Evolutionary conservation across 2,797 vertebrate genomes (phyloP).

Genomic region (Gymnoscopelus microlampas): DNA sequence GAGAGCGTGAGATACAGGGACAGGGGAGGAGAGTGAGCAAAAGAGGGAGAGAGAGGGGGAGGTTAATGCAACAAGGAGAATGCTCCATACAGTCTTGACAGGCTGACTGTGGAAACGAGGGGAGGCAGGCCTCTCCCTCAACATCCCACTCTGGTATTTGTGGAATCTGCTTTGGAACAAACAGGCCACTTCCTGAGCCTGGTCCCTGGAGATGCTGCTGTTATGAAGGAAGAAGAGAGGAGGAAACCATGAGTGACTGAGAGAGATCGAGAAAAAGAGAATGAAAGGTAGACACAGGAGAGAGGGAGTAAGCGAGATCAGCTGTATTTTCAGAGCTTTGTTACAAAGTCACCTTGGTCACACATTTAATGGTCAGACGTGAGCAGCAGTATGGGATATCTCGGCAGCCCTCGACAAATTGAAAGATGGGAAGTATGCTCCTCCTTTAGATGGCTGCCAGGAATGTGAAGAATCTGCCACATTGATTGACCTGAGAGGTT

Average conservation of each 20-base stretch:
- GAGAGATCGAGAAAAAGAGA: constrained; percentile 6
- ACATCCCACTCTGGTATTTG: constrained; percentile 82
- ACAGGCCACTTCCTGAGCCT: constrained; percentile 82
- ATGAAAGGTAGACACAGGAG: not conserved
- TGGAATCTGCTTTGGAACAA: constrained; percentile 85
- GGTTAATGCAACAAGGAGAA: constrained; percentile 35
- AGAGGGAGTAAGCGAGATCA: no score
- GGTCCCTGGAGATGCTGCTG: constrained; percentile 65
- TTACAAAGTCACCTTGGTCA: no score
- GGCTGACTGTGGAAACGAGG: constrained; percentile 51
- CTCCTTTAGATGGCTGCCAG: not conserved
- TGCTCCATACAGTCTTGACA: constrained; percentile 55
- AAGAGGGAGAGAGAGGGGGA: constrained; percentile 17
- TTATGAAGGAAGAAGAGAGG: constrained; percentile 54
- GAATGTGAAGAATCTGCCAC: constrained; percentile 13
- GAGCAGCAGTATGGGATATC: not conserved
- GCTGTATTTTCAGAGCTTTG: no score
- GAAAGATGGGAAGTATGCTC: not conserved
- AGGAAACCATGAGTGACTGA: constrained; percentile 10
- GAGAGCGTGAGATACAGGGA: constrained; percentile 11
- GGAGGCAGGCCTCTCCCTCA: constrained; percentile 70
- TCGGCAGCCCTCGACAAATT: not conserved
- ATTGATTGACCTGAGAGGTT: not conserved
- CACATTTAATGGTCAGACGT: no score
- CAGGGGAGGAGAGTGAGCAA: not conserved